Base-by-base conservation (phyloP, 2,797 vertebrate genomes). In the Sebastes steindachneri region DNA sequence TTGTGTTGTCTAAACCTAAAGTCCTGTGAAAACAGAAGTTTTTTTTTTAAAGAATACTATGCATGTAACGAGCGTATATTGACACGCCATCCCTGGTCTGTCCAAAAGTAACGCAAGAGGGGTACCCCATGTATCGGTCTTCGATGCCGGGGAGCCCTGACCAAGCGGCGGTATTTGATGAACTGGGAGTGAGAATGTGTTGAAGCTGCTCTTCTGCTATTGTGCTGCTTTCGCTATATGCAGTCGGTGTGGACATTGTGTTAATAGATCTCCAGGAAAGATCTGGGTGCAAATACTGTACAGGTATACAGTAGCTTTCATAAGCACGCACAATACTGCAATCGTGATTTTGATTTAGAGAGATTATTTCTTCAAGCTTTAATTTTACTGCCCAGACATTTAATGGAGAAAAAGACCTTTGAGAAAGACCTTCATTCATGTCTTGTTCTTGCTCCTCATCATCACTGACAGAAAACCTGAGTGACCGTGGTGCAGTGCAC, bases 391-490 rank as follows among this genome's bases (percentile, higher is more conserved):
- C 45, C 17, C 29, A 17, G 23, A 73, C 29, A 29, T 72, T 29
- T 31, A 31, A 69, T 55, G 59, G 21, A 41, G 45, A 59, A 17
- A 37, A 54, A 62, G 17, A 75, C 71, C 31, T 71, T 53, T 48
- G 29, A 77, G 57, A 67, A 60, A 33, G 45, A 41, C 35, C 57
- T 23, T 79, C 73, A 63, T 57, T 53, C 58, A 51, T 3, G 17
- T 75, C 68, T 45, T 72, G 69, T 23, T 78, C 21, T 4, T 60
- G 58, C 58, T 74, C 68, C 59, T 85, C 51, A 65, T 86, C 45
- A 67, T 75, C 51, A 33, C 48, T 58, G 59, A 58, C 63, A 81
- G 69, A 55, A 57, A 5, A 79, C 74, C 63, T 69, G 12, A 80
- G 62, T 28, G 62, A 80, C 62, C 7, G 5, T 29, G 69, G 48